phyloP scores from a whole-genome alignment of 2,888 invertebrate species.

The Dicycla oo region DNA sequence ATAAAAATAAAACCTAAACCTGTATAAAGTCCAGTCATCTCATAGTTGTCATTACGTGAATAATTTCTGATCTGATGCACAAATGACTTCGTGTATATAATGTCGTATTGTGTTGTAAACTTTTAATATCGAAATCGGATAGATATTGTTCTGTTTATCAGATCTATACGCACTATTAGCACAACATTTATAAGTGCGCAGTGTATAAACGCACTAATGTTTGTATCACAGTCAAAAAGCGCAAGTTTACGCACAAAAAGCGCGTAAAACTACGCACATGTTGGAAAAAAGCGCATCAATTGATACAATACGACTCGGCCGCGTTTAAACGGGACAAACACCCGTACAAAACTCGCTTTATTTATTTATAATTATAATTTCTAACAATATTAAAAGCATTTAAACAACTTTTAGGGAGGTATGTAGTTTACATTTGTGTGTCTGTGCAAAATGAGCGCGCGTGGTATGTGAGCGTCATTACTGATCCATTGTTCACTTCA shows the following conservation, averaged over 20 bases:
- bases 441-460: conserved; percentile 52
- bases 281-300: conserved; percentile 3
- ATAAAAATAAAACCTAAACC: conserved; percentile 22
- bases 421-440: conserved; percentile 74
- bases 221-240: conserved; percentile 40
- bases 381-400: conserved; percentile 81
- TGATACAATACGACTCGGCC: conserved; percentile 51
- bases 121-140: conserved; percentile 47
- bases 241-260: conserved; percentile 43
- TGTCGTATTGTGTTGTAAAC: conserved; percentile 58
- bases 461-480: conserved; percentile 62
- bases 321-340: conserved; percentile 41
- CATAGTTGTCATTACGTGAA: conserved; percentile 51
- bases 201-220: conserved; percentile 32
- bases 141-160: conserved; percentile 51
- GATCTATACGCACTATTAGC: conserved; percentile 44
- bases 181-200: conserved; percentile 38
- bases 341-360: conserved; percentile 73
- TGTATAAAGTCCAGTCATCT: conserved; percentile 60
- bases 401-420: conserved; percentile 80
- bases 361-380: conserved; percentile 77
- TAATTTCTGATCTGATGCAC: conserved; percentile 59
- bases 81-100: conserved; percentile 59
- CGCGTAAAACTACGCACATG: conserved; percentile 40
- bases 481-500: conserved; percentile 63